Conservation (phyloP, 2,113 vertebrate species). For the Taurulus bubalis region DNA sequence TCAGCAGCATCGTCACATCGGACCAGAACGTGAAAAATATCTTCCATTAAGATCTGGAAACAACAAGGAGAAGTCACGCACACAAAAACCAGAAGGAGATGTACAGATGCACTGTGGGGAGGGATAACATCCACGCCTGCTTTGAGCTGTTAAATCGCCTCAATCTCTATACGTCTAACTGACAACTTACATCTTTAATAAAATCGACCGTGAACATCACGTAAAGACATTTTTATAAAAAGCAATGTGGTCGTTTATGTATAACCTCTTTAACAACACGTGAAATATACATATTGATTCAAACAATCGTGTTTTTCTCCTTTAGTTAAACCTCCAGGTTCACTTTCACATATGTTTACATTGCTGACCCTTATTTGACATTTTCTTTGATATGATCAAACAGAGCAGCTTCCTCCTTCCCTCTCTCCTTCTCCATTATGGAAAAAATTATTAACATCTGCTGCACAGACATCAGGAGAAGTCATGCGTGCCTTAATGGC, state of each 20-base stretch:
- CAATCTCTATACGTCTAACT: conserved; percentile 4
- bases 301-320: neutral
- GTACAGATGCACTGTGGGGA: conserved; percentile 49
- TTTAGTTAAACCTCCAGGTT: neutral
- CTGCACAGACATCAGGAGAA: conserved; percentile 82
- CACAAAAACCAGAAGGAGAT: conserved; percentile 54
- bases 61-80: conserved; percentile 51
- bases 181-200: neutral
- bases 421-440: conserved; percentile 76
- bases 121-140: conserved; percentile 67
- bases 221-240: neutral
- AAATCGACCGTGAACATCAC: neutral
- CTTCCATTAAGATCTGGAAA: conserved; percentile 67
- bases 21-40: conserved; percentile 60
- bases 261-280: neutral
- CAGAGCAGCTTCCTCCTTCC: conserved; percentile 50
- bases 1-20: conserved; percentile 85
- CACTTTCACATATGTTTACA: conserved; percentile 40
- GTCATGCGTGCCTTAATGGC: conserved; percentile 83
- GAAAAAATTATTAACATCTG: conserved; percentile 84
- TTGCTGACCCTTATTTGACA: conserved; percentile 81
- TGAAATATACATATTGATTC: neutral
- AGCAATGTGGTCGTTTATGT: neutral
- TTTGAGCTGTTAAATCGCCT: conserved; percentile 54
- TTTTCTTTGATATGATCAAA: conserved; percentile 76